phyloP scores from a whole-genome alignment of 1,140 invertebrate species.

The Meteorus sp. region DNA sequence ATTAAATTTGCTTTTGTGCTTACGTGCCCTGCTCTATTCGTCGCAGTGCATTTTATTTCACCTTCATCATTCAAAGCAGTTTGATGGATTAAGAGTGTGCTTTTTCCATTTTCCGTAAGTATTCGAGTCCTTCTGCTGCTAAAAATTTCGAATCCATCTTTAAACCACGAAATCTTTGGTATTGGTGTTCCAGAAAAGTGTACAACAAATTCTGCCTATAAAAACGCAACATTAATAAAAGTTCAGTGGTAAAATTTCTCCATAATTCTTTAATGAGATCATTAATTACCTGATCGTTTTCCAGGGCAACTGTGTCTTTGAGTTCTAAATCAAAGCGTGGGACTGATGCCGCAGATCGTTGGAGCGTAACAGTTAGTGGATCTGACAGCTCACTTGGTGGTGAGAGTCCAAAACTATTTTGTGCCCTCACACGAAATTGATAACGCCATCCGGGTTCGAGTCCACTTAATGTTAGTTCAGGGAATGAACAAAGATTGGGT shows the following conservation, averaged over 20 bases:
- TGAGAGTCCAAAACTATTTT: constrained; percentile 82
- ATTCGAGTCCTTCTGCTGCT: constrained; percentile 79
- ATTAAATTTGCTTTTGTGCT: constrained; percentile 72
- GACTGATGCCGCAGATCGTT: constrained; percentile 66
- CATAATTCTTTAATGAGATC: not conserved
- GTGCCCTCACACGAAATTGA: constrained; percentile 84
- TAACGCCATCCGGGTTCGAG: constrained; percentile 86
- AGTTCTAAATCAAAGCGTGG: constrained; percentile 72
- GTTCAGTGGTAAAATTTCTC: not conserved
- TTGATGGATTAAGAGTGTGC: constrained; percentile 80
- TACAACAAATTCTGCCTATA: constrained; percentile 76
- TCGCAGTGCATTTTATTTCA: constrained; percentile 86
- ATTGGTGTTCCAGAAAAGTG: constrained; percentile 79
- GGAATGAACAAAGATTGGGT: constrained; percentile 67
- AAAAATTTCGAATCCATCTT: constrained; percentile 84
- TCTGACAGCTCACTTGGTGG: constrained; percentile 78
- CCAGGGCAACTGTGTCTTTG: constrained; percentile 67
- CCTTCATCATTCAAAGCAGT: constrained; percentile 78
- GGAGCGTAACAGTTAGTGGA: constrained; percentile 72
- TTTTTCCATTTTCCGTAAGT: constrained; percentile 74
- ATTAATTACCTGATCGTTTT: constrained; percentile 70
- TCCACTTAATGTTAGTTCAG: constrained; percentile 75
- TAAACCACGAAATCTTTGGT: constrained; percentile 92
- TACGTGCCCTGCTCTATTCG: constrained; percentile 78
- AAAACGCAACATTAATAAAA: constrained; percentile 19